A percentile compares a stretch with the other conserved stretches of the same genome.
Evolutionary conservation across 2,113 vertebrate species (phyloP).

Genomic region (Protobothrops mucrosquamatus): DNA sequence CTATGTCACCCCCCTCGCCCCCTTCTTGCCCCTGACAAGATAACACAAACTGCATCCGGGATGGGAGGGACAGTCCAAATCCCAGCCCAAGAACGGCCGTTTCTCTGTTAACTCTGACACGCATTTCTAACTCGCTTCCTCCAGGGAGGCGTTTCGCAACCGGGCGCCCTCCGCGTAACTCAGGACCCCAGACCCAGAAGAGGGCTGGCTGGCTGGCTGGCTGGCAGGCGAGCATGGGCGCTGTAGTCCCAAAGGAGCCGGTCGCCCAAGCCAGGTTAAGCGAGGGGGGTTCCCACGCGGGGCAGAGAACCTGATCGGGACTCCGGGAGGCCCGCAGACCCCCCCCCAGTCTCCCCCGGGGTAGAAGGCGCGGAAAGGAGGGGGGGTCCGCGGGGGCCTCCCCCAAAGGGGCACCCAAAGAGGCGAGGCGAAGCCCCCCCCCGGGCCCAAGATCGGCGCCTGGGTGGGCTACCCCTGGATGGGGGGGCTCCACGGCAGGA

Average conservation of each 20-base stretch:
- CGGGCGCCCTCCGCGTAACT: neutral
- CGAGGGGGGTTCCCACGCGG: too few species aligned
- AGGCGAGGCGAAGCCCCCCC: too few species aligned
- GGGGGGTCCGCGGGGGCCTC: too few species aligned
- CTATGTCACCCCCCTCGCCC: neutral
- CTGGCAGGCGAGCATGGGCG: neutral
- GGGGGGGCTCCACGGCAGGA: too few species aligned
- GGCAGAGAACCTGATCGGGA: neutral
- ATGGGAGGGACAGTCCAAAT: neutral
- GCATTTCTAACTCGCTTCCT: neutral
- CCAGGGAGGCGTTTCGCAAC: neutral
- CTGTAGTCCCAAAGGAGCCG: neutral
- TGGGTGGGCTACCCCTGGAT: too few species aligned
- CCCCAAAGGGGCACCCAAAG: too few species aligned
- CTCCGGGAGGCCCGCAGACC: too few species aligned
- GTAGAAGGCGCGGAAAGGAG: too few species aligned
- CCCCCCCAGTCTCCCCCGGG: too few species aligned
- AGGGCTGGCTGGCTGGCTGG: neutral
- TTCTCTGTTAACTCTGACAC: too few species aligned
- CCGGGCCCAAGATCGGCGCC: too few species aligned
- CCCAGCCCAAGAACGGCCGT: neutral
- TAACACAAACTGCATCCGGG: fast-evolving
- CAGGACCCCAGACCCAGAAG: neutral
- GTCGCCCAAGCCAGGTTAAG: neutral
- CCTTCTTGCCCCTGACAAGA: neutral